Percentiles rank a stretch among this genome's conserved stretches.
Evolutionary conservation across 2,888 invertebrate genomes (phyloP).

Genomic region (Caradrina clavipalpis): DNA sequence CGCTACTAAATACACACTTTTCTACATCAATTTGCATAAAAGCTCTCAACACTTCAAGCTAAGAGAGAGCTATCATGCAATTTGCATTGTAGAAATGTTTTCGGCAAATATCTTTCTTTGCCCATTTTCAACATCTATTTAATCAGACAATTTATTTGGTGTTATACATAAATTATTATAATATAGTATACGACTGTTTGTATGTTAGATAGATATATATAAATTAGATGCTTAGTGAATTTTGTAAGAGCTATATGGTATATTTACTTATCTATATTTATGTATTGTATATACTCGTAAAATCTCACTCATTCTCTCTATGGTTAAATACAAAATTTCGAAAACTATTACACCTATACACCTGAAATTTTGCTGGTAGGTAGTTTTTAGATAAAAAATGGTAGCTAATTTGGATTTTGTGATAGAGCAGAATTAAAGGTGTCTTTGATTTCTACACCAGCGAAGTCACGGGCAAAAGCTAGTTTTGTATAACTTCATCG

Average conservation of each 20-base stretch:
- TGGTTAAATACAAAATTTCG: too few species aligned
- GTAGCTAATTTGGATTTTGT: too few species aligned
- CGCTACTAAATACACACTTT: background rate
- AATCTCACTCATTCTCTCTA: too few species aligned
- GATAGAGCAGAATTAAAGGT: too few species aligned
- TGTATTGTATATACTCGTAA: too few species aligned
- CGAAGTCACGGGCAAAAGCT: too few species aligned
- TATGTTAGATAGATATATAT: conserved; percentile 35
- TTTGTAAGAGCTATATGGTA: conserved; percentile 23
- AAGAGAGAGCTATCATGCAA: background rate
- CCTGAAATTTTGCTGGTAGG: too few species aligned
- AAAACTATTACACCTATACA: too few species aligned
- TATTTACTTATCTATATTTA: background rate
- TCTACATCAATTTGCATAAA: conserved; percentile 32
- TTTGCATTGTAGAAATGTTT: conserved; percentile 13
- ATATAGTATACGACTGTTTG: conserved; percentile 44
- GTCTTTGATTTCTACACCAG: too few species aligned
- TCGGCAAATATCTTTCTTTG: conserved; percentile 17
- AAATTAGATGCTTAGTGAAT: conserved; percentile 11
- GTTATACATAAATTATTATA: conserved; percentile 22
- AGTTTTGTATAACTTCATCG: too few species aligned
- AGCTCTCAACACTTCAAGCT: background rate
- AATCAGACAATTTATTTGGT: conserved; percentile 20
- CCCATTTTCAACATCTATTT: background rate
- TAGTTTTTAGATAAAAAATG: too few species aligned